Base-by-base conservation (phyloP, 30 jellyfish, hydroid and myxozoan species). In the Aurelia sp. region DNA sequence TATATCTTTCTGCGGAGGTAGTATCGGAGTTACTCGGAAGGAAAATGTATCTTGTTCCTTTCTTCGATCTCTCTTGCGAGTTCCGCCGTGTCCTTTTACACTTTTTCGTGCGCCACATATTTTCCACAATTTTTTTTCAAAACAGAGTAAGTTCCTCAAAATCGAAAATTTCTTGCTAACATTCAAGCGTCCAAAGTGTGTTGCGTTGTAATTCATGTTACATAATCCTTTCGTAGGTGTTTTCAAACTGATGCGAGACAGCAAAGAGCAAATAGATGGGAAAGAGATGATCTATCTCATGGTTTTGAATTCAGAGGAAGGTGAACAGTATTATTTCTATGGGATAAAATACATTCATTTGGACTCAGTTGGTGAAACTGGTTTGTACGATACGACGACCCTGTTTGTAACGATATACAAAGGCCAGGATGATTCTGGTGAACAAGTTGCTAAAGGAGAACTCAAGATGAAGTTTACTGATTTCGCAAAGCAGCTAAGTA, bases 401-500 rank as follows among this genome's bases (percentile, higher is more conserved):
- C 68, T 84, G 53, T 84, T 1, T 58, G 87, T 84, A 3, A 69
- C 38, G 62, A 71, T 84, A 8, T 72, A 48, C 50, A 72, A 70
- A 70, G 69, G 68, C 13, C 58, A 53, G 20, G 74, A 84, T 65
- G 73, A 50, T 16, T 21, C 64, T 9, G 75, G 75, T 9, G 85
- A 66, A 18, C 30, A 65, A 13, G 21, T 47, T 2, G 65, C 50
- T 21, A 67, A 84, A n/a, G 93, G 93, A 9, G 31, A 17, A 13
- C 20, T 84, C n/a, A 16, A 72, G 35, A 84, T 84, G 71, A 58
- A 55, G 19, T 84, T 84, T 31, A 71, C 74, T 21, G 93, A 84
- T 44, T 84, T 84, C 71, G 78, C 78, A 44, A 84, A 84, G 70
- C 93, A 84, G 40, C 71, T 84, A 21, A 50, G 82, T 72, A 72